Conservation (phyloP, 1,140 invertebrate genomes). For the Neuroterus valhalla region DNA sequence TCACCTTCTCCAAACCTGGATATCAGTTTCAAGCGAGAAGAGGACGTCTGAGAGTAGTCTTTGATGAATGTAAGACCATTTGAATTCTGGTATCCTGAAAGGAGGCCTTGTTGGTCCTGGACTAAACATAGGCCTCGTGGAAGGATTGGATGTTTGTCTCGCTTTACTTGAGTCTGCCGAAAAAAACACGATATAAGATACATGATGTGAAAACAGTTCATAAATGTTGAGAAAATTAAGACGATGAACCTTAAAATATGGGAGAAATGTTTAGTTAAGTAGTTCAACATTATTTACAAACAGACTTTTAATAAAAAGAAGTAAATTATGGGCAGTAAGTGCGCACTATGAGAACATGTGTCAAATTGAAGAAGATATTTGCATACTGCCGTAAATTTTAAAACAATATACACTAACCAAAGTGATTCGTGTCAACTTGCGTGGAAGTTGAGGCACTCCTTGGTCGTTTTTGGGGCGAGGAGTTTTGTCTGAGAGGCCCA, state of each 20-base stretch:
- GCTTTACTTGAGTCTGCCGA: slow-evolving; percentile 74
- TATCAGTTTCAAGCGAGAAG: slow-evolving; percentile 97
- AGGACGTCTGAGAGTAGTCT: slow-evolving; percentile 96
- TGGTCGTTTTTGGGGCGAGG: slow-evolving; percentile 80
- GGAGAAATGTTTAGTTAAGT: too few species aligned
- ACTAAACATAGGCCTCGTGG: slow-evolving; percentile 91
- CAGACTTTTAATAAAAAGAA: too few species aligned
- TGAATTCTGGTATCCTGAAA: slow-evolving; percentile 99
- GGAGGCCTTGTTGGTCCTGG: slow-evolving; percentile 96
- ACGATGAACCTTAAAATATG: too few species aligned
- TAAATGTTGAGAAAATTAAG: too few species aligned
- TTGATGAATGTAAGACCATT: slow-evolving; percentile 99
- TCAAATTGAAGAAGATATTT: too few species aligned
- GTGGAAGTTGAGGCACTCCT: slow-evolving; percentile 86
- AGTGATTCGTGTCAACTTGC: slow-evolving; percentile 87
- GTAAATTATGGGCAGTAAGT: too few species aligned
- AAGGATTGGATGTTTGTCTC: slow-evolving; percentile 76
- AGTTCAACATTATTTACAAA: too few species aligned
- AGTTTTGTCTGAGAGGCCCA: slow-evolving; percentile 63
- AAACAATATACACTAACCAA: slow-evolving; percentile 77
- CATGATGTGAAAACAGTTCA: neutral
- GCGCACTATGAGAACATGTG: too few species aligned
- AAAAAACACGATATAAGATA: slow-evolving; percentile 37
- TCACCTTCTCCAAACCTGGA: slow-evolving; percentile 92
- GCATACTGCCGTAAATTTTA: neutral